phyloP scores from a whole-genome alignment of 2,113 vertebrate genomes.

The Emydocephalus ijimae region DNA sequence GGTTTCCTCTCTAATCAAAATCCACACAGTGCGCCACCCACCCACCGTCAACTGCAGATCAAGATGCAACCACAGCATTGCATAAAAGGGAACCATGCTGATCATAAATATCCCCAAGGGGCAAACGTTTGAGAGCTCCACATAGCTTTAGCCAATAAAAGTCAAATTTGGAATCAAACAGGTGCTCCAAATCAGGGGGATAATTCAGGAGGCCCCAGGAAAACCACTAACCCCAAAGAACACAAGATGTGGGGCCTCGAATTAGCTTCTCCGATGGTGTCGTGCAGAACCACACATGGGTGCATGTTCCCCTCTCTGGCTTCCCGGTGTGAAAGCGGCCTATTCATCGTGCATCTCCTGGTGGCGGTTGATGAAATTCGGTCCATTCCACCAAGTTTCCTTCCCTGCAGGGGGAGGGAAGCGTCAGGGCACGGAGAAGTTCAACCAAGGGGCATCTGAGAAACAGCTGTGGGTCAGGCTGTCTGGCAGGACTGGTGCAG shows the following conservation, averaged over 20 bases:
- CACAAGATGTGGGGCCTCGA: slow-evolving; percentile 36
- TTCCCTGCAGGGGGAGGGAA: slow-evolving; percentile 45
- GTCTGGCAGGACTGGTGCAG: slow-evolving; percentile 20
- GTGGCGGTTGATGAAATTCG: slow-evolving; percentile 7
- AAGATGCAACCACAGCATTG: background rate
- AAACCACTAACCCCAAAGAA: slow-evolving; percentile 46
- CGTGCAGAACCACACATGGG: background rate
- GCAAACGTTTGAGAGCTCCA: slow-evolving; percentile 60
- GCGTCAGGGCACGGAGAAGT: slow-evolving; percentile 51
- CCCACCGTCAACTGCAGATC: slow-evolving; percentile 18
- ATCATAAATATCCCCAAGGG: slow-evolving; percentile 36
- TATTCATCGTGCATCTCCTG: slow-evolving; percentile 18
- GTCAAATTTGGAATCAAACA: slow-evolving; percentile 55
- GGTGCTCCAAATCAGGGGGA: slow-evolving; percentile 55
- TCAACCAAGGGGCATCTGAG: slow-evolving; percentile 62
- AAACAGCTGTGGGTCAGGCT: slow-evolving; percentile 57
- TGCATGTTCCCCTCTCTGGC: slow-evolving; percentile 26
- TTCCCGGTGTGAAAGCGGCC: slow-evolving; percentile 31
- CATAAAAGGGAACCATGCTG: background rate
- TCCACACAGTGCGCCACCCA: fast-evolving
- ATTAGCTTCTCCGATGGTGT: slow-evolving; percentile 35
- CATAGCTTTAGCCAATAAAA: slow-evolving; percentile 53
- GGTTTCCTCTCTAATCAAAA: fast-evolving
- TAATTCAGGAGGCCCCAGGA: slow-evolving; percentile 2
- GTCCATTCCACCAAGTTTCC: slow-evolving; percentile 41